A percentile compares a stretch with the other conserved stretches of the same genome.
Conservation (phyloP, 1,140 invertebrate species). For the Diploscapter pachys region DNA sequence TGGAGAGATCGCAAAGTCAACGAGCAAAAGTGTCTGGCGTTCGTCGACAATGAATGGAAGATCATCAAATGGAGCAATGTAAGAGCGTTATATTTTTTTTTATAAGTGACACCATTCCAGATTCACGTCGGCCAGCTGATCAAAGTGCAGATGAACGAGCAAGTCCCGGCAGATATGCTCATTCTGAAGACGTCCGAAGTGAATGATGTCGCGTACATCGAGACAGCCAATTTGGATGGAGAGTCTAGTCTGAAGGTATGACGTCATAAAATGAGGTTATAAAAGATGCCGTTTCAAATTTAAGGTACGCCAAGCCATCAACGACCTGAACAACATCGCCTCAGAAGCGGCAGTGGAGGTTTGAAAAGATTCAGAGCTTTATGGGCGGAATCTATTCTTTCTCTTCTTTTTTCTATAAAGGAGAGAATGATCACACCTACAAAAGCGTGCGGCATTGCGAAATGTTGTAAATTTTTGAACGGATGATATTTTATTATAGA, state of each 20-base stretch:
- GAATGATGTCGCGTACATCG: conserved; percentile 94
- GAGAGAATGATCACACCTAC: no score
- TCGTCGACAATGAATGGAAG: conserved; percentile 42
- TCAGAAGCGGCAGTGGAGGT: no score
- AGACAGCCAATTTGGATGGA: conserved; percentile 98
- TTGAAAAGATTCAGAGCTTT: no score
- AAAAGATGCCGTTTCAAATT: no score
- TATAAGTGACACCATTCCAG: conserved; percentile 36
- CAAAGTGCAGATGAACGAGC: conserved; percentile 80
- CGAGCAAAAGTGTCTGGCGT: conserved; percentile 65
- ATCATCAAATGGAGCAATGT: conserved; percentile 28
- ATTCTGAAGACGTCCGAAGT: conserved; percentile 88
- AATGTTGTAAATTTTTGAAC: neutral
- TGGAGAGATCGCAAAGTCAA: conserved; percentile 85
- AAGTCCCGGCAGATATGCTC: conserved; percentile 89
- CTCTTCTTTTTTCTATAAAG: no score
- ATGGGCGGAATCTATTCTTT: no score
- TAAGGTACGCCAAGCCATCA: no score
- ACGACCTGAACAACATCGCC: no score
- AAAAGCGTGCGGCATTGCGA: no score
- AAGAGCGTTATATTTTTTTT: neutral
- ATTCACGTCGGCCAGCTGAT: conserved; percentile 87
- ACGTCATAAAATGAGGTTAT: neutral
- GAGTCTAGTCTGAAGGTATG: conserved; percentile 89
- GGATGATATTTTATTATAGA: conserved; percentile 19